Conservation (phyloP, 1,140 invertebrate genomes). For the Drosophila obscura region DNA sequence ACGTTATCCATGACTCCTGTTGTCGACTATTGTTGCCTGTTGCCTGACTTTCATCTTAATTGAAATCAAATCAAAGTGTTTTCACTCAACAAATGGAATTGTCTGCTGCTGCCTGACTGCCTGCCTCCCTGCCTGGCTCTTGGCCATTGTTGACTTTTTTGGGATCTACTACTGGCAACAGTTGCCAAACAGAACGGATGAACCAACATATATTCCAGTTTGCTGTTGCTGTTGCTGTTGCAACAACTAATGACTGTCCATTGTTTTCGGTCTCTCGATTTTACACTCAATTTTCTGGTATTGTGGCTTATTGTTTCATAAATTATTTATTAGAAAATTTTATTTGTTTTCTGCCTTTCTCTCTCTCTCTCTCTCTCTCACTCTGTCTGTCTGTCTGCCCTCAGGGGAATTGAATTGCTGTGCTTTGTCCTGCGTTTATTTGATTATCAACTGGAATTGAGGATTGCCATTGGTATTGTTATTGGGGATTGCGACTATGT, state of each 20-base stretch:
- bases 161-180: slow-evolving; percentile 21
- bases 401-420: slow-evolving; percentile 36
- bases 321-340: slow-evolving; percentile 72
- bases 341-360: slow-evolving; percentile 36
- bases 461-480: too few relatives aligned
- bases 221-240: slow-evolving; percentile 37
- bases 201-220: not conserved
- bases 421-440: slow-evolving; percentile 18
- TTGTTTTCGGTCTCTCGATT: slow-evolving; percentile 58
- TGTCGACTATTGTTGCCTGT: slow-evolving; percentile 23
- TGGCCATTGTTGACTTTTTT: slow-evolving; percentile 38
- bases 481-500: too few relatives aligned
- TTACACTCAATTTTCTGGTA: slow-evolving; percentile 73
- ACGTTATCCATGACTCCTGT: slow-evolving; percentile 21
- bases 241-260: slow-evolving; percentile 66
- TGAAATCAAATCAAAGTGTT: slow-evolving; percentile 82
- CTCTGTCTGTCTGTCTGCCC: not conserved
- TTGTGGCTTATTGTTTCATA: slow-evolving; percentile 66
- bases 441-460: slow-evolving; percentile 18
- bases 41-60: slow-evolving; percentile 72
- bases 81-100: slow-evolving; percentile 75
- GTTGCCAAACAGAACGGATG: slow-evolving; percentile 14
- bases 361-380: slow-evolving; percentile 10
- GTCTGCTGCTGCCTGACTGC: slow-evolving; percentile 36
- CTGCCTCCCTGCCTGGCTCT: too few relatives aligned